Evolutionary conservation across 2,113 vertebrate genomes (phyloP), one percentile per base, ranked within the genome.

Genomic region (Calcarius ornatus): DNA sequence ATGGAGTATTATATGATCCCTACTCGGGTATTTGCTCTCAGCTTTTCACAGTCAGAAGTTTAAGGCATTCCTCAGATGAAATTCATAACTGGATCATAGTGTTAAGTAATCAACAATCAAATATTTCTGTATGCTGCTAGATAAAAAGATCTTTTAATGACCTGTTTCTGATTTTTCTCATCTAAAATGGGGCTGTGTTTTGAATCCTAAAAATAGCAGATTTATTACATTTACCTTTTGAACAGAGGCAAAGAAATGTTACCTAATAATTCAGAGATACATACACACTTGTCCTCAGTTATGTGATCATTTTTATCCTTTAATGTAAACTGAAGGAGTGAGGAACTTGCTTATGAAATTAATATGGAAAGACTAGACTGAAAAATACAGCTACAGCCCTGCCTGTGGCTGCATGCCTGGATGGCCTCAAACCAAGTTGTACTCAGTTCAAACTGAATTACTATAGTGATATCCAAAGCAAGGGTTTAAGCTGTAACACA

Each of bases 211-310:
- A 94, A 94, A 60, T 64, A 90, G 23, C 31, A 81, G 63, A 90
- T 93, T 88, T 88, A 83, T 88, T 93, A 72, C 65, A 65, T 78
- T 72, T 94, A 79, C 80, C 72, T 94, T 96, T 94, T 86, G 90
- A 94, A 92, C 43, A 75, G 72, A 84, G 88, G 69, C 94, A 91
- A 92, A 95, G 73, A 94, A 94, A 89, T 45, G 61, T 84, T 91
- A 97, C 92, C 86, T 95, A 92, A 97, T 96, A 95, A 97, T 71
- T 96, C 86, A 96, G 61, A 38, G 47, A 78, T 84, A 86, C 5
- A 18, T 78, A 88, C 31, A 72, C 48, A 76, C 40, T 96, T 84
- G 76, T 93, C 90, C 71, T 40, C 69, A 56, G 60, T 92, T 88
- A 70, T 9, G 17, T 81, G 85, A 88, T 81, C 86, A 80, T 84